phyloP scores from a whole-genome alignment of 1,140 invertebrate genomes.

The Orchesella cincta region DNA sequence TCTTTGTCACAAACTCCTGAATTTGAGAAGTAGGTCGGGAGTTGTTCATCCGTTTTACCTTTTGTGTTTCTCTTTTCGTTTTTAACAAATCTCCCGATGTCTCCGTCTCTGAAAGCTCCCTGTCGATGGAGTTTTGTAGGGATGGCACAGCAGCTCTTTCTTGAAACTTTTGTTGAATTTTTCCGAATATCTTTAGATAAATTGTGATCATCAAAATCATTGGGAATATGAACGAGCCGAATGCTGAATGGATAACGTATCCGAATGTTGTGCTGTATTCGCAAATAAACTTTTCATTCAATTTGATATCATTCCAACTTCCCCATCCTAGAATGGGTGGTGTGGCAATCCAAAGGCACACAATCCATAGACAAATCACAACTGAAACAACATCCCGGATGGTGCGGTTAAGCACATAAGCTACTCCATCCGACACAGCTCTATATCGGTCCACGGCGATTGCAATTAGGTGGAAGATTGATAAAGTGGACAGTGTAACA shows the following conservation, averaged over 20 bases:
- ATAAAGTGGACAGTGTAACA: neutral
- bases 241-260: constrained; percentile 12
- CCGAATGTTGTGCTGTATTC: neutral
- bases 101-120: neutral
- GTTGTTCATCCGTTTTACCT: neutral
- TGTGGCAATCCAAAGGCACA: neutral
- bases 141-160: neutral
- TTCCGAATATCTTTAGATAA: neutral
- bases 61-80: neutral
- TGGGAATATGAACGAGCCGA: constrained; percentile 17
- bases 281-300: neutral
- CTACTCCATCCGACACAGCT: neutral
- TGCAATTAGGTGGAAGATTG: constrained; percentile 15
- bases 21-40: neutral
- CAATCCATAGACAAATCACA: neutral
- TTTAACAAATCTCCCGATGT: neutral
- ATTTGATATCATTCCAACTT: neutral
- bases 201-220: neutral
- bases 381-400: neutral
- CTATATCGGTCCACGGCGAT: constrained; percentile 20
- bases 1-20: constrained; percentile 11
- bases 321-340: constrained; percentile 15
- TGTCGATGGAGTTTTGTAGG: neutral
- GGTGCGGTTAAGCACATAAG: neutral
- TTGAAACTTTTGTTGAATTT: neutral